Percentiles rank a stretch among this genome's conserved stretches.
Evolutionary conservation across 1,140 invertebrate genomes (phyloP).

Genomic region (Drepana arcuata): DNA sequence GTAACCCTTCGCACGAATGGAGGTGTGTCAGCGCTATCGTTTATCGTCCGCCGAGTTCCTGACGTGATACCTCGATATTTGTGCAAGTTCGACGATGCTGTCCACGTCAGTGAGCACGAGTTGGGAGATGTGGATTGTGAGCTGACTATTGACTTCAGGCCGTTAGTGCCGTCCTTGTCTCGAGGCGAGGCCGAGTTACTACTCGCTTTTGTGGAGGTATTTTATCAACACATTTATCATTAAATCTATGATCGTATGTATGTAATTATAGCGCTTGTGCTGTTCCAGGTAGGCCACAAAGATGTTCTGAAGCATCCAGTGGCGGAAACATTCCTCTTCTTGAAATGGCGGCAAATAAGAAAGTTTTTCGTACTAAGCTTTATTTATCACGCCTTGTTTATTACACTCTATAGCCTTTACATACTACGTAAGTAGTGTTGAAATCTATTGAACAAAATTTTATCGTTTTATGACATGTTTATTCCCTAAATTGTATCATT

Average conservation of each 20-base stretch:
- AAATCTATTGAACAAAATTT: too few species aligned
- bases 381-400: slow-evolving; percentile 84
- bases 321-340: slow-evolving; percentile 84
- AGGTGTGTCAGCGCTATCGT: slow-evolving; percentile 82
- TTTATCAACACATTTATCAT: too few species aligned
- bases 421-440: slow-evolving; percentile 71
- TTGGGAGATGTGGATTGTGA: slow-evolving; percentile 88
- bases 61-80: slow-evolving; percentile 82
- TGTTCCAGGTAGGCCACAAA: slow-evolving; percentile 79
- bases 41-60: slow-evolving; percentile 85
- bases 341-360: slow-evolving; percentile 87
- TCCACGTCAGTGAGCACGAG: slow-evolving; percentile 85
- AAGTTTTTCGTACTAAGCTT: slow-evolving; percentile 88
- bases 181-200: slow-evolving; percentile 81
- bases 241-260: too few species aligned
- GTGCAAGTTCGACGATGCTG: slow-evolving; percentile 81
- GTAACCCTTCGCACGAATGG: slow-evolving; percentile 86
- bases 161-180: slow-evolving; percentile 75
- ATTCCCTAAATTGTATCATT: too few species aligned
- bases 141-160: slow-evolving; percentile 82
- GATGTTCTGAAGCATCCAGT: slow-evolving; percentile 85
- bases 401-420: slow-evolving; percentile 80
- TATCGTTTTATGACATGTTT: too few species aligned
- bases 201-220: slow-evolving; percentile 79
- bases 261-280: too few species aligned